Evolutionary conservation across 2,113 vertebrate species (phyloP).

Genomic region (Trachemys scripta): DNA sequence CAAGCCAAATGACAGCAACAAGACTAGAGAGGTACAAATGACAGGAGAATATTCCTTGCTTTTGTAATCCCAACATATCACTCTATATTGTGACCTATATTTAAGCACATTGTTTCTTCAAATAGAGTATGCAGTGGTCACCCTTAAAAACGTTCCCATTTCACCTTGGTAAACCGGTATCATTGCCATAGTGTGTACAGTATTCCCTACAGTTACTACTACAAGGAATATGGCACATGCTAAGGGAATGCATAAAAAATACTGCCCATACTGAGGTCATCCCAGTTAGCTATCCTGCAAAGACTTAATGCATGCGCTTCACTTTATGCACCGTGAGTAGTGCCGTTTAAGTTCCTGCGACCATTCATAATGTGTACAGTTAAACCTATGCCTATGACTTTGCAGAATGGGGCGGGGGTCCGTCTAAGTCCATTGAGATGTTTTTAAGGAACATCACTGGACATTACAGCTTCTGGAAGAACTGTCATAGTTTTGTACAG

Average conservation of each 20-base stretch:
- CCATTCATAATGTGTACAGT: not conserved
- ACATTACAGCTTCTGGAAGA: no score
- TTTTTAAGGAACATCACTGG: not conserved
- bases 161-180: no score
- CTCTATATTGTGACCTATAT: rapidly evolving
- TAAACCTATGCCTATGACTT: not conserved
- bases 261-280: not conserved
- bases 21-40: no score
- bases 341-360: not conserved
- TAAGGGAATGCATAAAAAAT: not conserved
- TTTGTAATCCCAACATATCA: not conserved
- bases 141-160: not conserved
- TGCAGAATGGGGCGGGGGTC: not conserved
- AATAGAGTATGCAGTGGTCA: not conserved
- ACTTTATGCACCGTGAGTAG: not conserved
- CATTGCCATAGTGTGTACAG: no score
- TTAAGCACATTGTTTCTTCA: rapidly evolving
- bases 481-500: not conserved
- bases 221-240: no score
- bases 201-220: not conserved
- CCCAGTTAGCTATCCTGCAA: not conserved
- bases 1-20: not conserved
- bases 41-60: no score
- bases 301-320: not conserved
- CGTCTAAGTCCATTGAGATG: not conserved